Evolutionary conservation across 2,797 vertebrate genomes (phyloP), one percentile per base, ranked within the genome.

Genomic region (Alosa sapidissima): DNA sequence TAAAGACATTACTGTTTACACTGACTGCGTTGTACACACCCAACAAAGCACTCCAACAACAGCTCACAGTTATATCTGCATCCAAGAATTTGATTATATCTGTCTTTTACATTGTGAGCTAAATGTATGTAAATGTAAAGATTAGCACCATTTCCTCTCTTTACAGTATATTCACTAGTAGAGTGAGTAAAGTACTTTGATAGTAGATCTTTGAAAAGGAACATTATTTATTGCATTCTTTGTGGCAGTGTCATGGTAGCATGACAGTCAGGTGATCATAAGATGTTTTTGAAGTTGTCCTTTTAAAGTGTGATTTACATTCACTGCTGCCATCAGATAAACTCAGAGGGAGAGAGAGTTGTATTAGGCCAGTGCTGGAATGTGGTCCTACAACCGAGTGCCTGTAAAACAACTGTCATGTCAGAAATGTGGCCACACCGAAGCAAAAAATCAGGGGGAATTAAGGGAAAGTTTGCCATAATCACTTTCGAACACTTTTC

Each of bases 221-320:
- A 9, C 41, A 36, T 72, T 72, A 72, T 72, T 9, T 68, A 33
- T 13, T 19, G 19, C 16, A 78, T 78, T 78, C 41, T 21, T 78
- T 45, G 72, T 21, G 16, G 3, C 72, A 45, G 41, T 41, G 28
- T 28, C 28, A 28, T 28, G 16, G 16, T 14, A 81, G 81, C 19
- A 60, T 52, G 62, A 45, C 81, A 60, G 65, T 72, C 83, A 75
- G 21, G 72, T 84, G 48, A 9, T 60, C 58, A 60, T 60, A 21
- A 24, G 58, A 60, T 24, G 47, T 33, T 49, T 10, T 24, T 13
- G 11, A 28, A 14, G 82, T 33, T 16, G 72, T 78, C 36, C 41
- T 47, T 78, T 78, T 41, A 78, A 47, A 47, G 45, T 8, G 7
- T 78, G 16, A 78, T 19, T 78, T 78, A 78, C 16, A 5, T 21